These are phyloP conservation scores for Phaethon lepturus DNA, from an alignment of 2,113 vertebrate genomes.

Conservation along the genomic window DNA sequence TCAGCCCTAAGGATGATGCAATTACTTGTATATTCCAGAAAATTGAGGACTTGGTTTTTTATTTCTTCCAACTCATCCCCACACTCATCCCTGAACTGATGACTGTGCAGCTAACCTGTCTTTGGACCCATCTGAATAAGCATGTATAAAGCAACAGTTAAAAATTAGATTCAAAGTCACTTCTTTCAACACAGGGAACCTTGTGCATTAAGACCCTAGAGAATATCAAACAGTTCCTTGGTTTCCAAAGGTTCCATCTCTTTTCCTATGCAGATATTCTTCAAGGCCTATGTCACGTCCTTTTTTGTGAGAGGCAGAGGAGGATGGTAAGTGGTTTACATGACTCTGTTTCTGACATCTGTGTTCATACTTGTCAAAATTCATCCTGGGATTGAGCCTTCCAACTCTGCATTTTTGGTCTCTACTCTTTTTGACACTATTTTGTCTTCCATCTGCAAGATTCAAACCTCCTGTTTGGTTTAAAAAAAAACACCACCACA, in stretches of 20 bases:
- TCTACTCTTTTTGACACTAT: not conserved
- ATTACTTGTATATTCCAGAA: not conserved
- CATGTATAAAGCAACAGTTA: not conserved
- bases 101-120: not conserved
- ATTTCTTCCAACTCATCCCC: not conserved
- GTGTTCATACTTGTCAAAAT: not conserved
- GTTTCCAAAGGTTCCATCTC: not conserved
- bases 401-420: not conserved
- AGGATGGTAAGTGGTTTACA: not conserved
- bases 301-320: not conserved
- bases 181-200: not conserved
- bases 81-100: not conserved
- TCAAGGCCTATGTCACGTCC: not conserved
- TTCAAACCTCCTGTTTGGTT: not conserved
- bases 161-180: not conserved
- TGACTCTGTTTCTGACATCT: not conserved
- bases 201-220: fast-evolving
- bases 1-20: not conserved
- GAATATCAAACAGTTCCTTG: not conserved
- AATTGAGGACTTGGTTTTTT: fast-evolving
- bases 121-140: not conserved
- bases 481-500: no score
- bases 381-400: not conserved
- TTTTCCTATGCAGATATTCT: not conserved
- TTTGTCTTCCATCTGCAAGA: not conserved